Conservation (phyloP, 2,797 vertebrate genomes). For the Chiloscyllium punctatum region DNA sequence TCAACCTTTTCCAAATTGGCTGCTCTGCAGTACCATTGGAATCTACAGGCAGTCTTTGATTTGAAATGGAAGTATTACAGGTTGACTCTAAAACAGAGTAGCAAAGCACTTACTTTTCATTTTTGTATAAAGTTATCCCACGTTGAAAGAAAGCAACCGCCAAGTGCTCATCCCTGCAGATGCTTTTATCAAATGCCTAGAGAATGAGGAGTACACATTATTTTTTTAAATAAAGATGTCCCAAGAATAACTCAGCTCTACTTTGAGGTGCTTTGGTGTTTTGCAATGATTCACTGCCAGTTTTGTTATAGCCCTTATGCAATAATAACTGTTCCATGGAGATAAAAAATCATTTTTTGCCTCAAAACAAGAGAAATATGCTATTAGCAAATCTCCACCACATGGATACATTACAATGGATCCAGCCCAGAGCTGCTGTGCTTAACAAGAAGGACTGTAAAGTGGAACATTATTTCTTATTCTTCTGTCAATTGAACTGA, state of each 20-base stretch:
- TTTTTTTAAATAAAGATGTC: neutral
- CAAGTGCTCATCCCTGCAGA: slow-evolving; percentile 80
- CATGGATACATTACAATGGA: too few relatives aligned
- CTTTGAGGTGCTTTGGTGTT: neutral
- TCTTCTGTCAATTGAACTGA: too few relatives aligned
- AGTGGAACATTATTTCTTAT: too few relatives aligned
- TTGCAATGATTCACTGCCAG: neutral
- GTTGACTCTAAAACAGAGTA: neutral
- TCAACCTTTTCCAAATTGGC: neutral
- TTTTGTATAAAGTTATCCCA: slow-evolving; percentile 71
- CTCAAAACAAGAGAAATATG: neutral
- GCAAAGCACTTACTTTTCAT: slow-evolving; percentile 65
- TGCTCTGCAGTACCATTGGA: neutral
- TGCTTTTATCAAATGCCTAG: slow-evolving; percentile 85
- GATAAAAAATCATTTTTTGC: neutral
- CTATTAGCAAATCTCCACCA: too few relatives aligned
- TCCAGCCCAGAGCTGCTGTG: too few relatives aligned
- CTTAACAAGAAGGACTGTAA: too few relatives aligned
- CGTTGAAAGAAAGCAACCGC: slow-evolving; percentile 93
- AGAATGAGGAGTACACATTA: slow-evolving; percentile 1
- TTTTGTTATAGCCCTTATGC: neutral
- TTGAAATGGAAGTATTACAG: neutral
- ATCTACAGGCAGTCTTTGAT: neutral
- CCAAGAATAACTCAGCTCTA: neutral
- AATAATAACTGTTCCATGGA: neutral